Base-by-base conservation (phyloP, 1,140 invertebrate species). In the Meloidogyne hapla region DNA sequence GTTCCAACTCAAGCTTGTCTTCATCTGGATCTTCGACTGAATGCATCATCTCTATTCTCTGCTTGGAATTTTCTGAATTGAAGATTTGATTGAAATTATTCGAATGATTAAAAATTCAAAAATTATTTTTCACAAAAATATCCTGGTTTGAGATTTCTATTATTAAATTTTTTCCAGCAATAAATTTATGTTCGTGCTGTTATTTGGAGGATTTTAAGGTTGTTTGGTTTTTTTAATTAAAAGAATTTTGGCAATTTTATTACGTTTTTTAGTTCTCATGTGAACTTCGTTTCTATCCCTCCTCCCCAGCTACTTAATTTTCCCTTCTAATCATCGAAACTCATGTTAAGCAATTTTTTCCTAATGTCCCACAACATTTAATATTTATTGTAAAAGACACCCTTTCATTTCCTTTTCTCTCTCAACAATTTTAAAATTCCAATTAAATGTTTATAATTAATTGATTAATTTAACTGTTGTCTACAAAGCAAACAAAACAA, bases 1-100 rank as follows among this genome's bases (percentile, higher is more conserved):
- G 48, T 56, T 56, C 48, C 4, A 48, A 18, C 12, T 56, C 48
- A n/a, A 56, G 48, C n/a, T n/a, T 56, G 0, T 56, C 48, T 6
- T 56, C 48, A 6, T 56, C 48, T 6, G 12, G 18, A n/a, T 56
- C 48, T 2, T 56, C 48, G 5, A 4, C 18, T 56, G 48, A 56
- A 21, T 56, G 48, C 12, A 56, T 56, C 6, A 56, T 56, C n/a
- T 8, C n/a, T 18, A n/a, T 2, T 6, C 48, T 56, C 6, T 56
- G 48, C n/a, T 56, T 9, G 3, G 48, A 56, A 56, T 56, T 56
- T 56, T n/a, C 48, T 15, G 18, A n/a, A 6, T 56, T 56, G n/a
- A 56, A 56, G n/a, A 56, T 56, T 42, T 56, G 48, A 56, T 56
- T 56, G 48, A 56, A n/a, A 56, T 56, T 56, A 15, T 45, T n/a